phyloP scores from a whole-genome alignment of 64 coral and sea anemone species.

The Catalaphyllia jardinei region DNA sequence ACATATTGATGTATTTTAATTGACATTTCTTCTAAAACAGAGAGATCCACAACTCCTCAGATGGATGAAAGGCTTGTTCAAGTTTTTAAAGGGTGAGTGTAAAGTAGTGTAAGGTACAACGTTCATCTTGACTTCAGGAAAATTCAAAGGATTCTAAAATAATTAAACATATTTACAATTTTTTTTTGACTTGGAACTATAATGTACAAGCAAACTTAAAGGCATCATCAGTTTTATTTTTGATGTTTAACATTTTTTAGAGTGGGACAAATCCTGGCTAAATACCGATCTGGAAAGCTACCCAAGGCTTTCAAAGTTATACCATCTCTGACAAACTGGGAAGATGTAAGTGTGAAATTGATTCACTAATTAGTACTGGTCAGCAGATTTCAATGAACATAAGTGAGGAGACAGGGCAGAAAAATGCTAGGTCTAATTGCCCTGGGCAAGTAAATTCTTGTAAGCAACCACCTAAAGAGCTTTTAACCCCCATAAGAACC shows the following conservation, averaged over 20 bases:
- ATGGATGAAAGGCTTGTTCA: constrained; percentile 96
- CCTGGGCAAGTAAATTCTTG: too few relatives aligned
- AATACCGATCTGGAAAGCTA: constrained; percentile 97
- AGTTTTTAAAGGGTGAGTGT: constrained; percentile 93
- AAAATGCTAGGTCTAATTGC: too few relatives aligned
- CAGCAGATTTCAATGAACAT: too few relatives aligned
- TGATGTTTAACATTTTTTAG: constrained; percentile 37
- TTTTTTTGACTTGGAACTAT: too few relatives aligned
- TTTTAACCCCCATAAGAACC: too few relatives aligned
- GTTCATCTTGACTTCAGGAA: not conserved
- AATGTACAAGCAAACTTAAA: too few relatives aligned
- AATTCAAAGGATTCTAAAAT: not conserved
- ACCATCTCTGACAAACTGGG: constrained; percentile 93
- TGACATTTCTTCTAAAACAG: constrained; percentile 19
- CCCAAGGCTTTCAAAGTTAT: constrained; percentile 99
- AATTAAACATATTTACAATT: not conserved
- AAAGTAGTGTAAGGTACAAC: not conserved
- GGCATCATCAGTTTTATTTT: not conserved
- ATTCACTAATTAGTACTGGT: too few relatives aligned
- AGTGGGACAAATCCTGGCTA: constrained; percentile 94
- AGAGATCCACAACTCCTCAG: constrained; percentile 78
- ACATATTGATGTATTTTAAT: not conserved
- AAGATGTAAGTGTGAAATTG: constrained; percentile 68
- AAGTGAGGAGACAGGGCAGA: too few relatives aligned
- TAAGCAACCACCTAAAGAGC: too few relatives aligned